Percentiles rank a stretch among this genome's conserved stretches.
These are phyloP conservation scores for Orthosia gracilis DNA, from an alignment of 2,888 invertebrate species.

Conservation along the genomic window DNA sequence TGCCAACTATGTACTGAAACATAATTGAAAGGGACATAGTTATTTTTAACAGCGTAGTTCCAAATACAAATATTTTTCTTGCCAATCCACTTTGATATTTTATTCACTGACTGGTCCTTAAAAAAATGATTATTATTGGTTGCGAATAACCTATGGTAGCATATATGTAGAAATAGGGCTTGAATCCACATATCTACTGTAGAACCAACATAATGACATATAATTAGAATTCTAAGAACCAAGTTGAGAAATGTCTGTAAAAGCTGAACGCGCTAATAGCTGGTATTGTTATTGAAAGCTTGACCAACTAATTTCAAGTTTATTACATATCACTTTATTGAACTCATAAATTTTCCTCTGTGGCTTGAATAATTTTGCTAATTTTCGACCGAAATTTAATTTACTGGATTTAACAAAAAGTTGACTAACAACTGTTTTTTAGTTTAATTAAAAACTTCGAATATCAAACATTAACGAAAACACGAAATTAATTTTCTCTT, in stretches of 20 bases:
- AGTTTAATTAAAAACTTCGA: background rate
- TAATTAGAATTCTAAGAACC: background rate
- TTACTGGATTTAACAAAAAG: background rate
- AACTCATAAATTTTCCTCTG: background rate
- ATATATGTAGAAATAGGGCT: background rate
- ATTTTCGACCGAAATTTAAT: background rate
- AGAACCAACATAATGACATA: background rate
- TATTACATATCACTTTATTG: constrained; percentile 13
- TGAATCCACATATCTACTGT: background rate
- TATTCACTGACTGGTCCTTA: no score
- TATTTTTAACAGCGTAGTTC: no score
- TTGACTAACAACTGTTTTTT: no score
- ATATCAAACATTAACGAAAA: background rate
- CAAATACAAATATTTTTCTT: no score
- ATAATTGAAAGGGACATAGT: no score
- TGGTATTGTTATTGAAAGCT: constrained; percentile 9
- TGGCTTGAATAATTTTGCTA: background rate
- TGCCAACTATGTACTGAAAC: no score
- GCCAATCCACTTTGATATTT: no score
- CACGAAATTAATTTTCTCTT: background rate
- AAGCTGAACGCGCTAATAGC: background rate
- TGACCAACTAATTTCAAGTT: background rate
- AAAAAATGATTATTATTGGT: no score
- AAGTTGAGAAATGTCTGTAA: background rate
- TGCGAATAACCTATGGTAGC: no score